Conservation (phyloP, 2,113 vertebrate species). For the Glareola pratincola region DNA sequence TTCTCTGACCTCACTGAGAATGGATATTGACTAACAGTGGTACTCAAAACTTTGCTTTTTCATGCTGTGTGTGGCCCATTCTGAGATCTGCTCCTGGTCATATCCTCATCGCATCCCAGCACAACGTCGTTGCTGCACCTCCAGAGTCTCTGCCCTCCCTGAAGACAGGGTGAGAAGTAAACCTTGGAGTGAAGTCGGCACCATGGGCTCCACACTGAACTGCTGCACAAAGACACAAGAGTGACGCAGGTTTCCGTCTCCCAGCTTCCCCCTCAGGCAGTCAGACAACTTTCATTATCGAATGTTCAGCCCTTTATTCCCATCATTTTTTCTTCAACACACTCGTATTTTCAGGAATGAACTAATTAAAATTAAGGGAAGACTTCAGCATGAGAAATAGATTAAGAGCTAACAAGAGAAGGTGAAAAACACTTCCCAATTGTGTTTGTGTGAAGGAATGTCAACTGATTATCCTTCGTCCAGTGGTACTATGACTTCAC, state of each 20-base stretch:
- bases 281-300: background rate
- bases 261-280: background rate
- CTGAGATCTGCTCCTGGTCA: background rate
- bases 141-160: background rate
- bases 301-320: background rate
- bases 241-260: background rate
- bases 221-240: background rate
- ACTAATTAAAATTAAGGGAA: background rate
- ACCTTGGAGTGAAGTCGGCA: background rate
- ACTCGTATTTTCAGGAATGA: background rate
- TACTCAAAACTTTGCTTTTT: background rate
- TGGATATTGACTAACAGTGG: background rate
- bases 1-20: background rate
- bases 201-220: fast-evolving
- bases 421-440: background rate
- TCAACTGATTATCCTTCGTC: background rate
- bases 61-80: too few species aligned
- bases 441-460: background rate
- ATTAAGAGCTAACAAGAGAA: background rate
- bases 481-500: background rate
- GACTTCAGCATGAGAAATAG: background rate
- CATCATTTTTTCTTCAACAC: background rate
- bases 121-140: background rate
- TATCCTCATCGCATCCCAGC: background rate
- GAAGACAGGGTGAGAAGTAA: background rate